Evolutionary conservation across 2,113 vertebrate genomes (phyloP).

Genomic region (Cathartes aura): DNA sequence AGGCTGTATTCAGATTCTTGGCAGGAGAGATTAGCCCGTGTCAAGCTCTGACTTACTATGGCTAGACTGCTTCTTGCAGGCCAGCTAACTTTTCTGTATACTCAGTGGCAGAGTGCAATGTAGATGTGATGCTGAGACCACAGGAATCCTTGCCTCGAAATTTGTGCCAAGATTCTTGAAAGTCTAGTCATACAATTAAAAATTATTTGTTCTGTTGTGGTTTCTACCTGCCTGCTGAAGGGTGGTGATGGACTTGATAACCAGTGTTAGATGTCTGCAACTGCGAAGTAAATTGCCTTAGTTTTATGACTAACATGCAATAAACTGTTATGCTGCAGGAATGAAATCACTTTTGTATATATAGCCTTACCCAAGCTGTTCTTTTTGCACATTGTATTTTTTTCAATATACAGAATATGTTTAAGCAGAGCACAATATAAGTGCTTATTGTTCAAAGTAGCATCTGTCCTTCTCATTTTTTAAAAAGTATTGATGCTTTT

Average conservation of each 20-base stretch:
- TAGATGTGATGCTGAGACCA: not conserved
- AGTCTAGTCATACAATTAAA: accelerated
- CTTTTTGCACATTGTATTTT: not conserved
- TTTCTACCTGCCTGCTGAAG: not conserved
- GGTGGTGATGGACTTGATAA: not conserved
- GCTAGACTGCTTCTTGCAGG: not conserved
- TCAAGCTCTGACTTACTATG: not conserved
- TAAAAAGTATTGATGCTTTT: not conserved
- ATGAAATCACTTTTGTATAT: not conserved
- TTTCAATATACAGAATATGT: not conserved
- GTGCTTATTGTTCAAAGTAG: not conserved
- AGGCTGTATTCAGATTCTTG: not conserved
- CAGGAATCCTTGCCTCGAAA: not conserved
- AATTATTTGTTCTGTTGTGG: not conserved
- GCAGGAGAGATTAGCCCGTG: not conserved
- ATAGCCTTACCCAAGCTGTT: not conserved
- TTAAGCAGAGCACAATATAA: not conserved
- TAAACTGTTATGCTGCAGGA: not conserved
- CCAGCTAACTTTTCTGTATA: not conserved
- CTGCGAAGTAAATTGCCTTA: not conserved
- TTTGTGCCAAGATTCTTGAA: not conserved
- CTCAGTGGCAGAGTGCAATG: not conserved
- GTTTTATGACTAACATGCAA: not conserved
- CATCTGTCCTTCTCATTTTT: accelerated
- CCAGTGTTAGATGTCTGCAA: not conserved